These are phyloP conservation scores for Bicyclus anynana DNA, from an alignment of 1,140 invertebrate species.

Conservation along the genomic window DNA sequence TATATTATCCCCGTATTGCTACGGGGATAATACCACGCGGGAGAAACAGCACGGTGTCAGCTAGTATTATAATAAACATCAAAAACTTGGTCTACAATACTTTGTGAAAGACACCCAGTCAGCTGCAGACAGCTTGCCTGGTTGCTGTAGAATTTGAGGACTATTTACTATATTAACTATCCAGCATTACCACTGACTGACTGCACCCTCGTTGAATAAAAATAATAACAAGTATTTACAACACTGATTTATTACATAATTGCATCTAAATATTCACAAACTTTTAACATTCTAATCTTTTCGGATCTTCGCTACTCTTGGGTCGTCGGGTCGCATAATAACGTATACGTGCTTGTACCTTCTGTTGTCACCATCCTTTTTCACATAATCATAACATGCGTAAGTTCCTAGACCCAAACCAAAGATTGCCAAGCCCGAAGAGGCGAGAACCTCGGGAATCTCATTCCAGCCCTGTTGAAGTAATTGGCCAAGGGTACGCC, in stretches of 20 bases:
- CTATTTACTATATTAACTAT: too few relatives aligned
- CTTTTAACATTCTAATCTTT: slow-evolving; percentile 47
- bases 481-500: slow-evolving; percentile 54
- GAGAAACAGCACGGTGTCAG: too few relatives aligned
- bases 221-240: slow-evolving; percentile 27
- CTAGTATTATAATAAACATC: too few relatives aligned
- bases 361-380: slow-evolving; percentile 81
- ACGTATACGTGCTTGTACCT: slow-evolving; percentile 79
- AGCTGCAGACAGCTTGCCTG: too few relatives aligned
- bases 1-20: too few relatives aligned
- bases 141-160: too few relatives aligned
- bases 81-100: too few relatives aligned
- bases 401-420: slow-evolving; percentile 67
- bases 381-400: slow-evolving; percentile 70
- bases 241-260: slow-evolving; percentile 67
- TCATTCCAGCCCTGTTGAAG: slow-evolving; percentile 76
- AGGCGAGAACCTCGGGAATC: slow-evolving; percentile 81
- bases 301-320: slow-evolving; percentile 73
- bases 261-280: slow-evolving; percentile 30
- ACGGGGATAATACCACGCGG: too few relatives aligned
- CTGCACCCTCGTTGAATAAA: too few relatives aligned
- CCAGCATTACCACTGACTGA: too few relatives aligned
- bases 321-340: slow-evolving; percentile 81
- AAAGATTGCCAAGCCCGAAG: slow-evolving; percentile 72
- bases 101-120: too few relatives aligned